Evolutionary conservation across 1,140 invertebrate species (phyloP), one percentile per base, ranked within the genome.

Genomic region (Micrasema minimum): DNA sequence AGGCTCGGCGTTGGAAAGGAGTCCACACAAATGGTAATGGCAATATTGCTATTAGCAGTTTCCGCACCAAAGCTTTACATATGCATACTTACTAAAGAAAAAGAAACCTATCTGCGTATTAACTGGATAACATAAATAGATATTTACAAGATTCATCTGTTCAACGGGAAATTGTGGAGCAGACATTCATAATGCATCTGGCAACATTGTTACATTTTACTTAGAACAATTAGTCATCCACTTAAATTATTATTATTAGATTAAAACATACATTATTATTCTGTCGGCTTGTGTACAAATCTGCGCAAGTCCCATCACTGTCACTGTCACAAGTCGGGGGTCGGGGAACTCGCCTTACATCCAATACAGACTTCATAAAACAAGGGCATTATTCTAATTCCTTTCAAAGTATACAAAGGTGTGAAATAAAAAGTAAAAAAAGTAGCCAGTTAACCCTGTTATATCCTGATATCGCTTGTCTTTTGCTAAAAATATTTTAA

Each of bases 381-480:
- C 26, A 31, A 4, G 7, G 26, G 26, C 26, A 31, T 31, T 7
- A 31, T 31, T 7, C 3, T 31, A 31, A 31, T 31, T 31, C 26
- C 2, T 31, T 31, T 31, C 26, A 31, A 31, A n/a, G n/a, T n/a
- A 4, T 31, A 31, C 2, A 31, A 31, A 31, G 2, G 26, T 2
- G 2, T 31, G 26, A 31, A 31, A 31, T 31, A 31, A 31, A 31
- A 31, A 31, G 26, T 31, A 31, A 31, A 31, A 31, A 31, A 7
- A 31, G 48, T 22, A 51, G 20, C 48, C 48, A 22, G 55, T 41
- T 59, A 59, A 59, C 55, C 55, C 55, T 59, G 55, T 55, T 59
- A 59, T 38, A 59, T 59, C 55, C 55, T 59, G 55, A 59, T 59
- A 59, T 59, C 55, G 55, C 55, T 59, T 41, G 16, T 41, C 35